phyloP scores from a whole-genome alignment of 2,797 vertebrate species.

The Phalanger gymnotis region DNA sequence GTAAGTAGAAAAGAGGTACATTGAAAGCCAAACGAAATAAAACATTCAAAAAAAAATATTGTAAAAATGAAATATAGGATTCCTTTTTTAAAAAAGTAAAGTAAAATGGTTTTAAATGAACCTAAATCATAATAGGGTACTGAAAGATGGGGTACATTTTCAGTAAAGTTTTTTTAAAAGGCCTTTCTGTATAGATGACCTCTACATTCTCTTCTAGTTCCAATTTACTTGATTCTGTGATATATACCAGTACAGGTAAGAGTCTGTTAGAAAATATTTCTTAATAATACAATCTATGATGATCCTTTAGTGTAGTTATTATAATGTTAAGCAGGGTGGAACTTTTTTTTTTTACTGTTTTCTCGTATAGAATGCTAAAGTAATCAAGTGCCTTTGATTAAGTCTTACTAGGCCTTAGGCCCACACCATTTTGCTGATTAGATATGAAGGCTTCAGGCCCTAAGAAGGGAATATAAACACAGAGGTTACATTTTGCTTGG shows the following conservation, averaged over 20 bases:
- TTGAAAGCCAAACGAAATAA: not conserved
- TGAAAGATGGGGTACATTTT: not conserved
- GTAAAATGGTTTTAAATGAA: not conserved
- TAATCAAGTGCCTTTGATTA: too few relatives aligned
- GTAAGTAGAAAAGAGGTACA: not conserved
- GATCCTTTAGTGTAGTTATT: not conserved
- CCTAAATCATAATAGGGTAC: not conserved
- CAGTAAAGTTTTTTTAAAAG: not conserved
- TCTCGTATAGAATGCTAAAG: too few relatives aligned
- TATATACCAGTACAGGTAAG: not conserved
- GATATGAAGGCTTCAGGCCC: too few relatives aligned
- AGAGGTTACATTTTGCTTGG: too few relatives aligned
- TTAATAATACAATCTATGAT: not conserved
- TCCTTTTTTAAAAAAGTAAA: not conserved
- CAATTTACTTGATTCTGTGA: not conserved
- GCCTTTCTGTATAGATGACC: not conserved
- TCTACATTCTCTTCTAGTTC: not conserved
- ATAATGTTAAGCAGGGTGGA: too few relatives aligned
- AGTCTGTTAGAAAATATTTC: not conserved
- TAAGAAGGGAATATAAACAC: too few relatives aligned
- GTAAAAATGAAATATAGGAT: not conserved
- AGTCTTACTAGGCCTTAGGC: too few relatives aligned
- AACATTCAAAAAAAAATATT: not conserved
- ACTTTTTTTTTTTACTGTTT: too few relatives aligned
- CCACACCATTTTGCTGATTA: too few relatives aligned